phyloP scores from a whole-genome alignment of 2,113 vertebrate genomes.

The Micromys minutus region DNA sequence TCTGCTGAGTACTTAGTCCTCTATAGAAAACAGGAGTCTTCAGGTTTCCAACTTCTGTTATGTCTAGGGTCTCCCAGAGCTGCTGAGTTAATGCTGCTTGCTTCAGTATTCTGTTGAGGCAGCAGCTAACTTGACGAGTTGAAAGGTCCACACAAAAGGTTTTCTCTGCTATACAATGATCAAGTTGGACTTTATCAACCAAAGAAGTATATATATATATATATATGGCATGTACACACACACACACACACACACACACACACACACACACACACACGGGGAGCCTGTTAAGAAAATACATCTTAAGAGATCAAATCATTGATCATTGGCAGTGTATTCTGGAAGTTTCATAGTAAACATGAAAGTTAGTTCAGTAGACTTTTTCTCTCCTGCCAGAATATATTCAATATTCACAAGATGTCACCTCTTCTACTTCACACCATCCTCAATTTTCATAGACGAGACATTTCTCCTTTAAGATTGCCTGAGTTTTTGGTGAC shows the following conservation, averaged over 20 bases:
- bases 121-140: neutral
- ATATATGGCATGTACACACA: no score
- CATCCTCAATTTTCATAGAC: neutral
- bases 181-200: neutral
- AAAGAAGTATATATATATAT: constrained; percentile 18
- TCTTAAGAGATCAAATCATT: constrained; percentile 1
- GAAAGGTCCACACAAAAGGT: neutral
- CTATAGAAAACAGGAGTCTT: neutral
- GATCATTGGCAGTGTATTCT: neutral
- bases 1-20: neutral
- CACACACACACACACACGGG: neutral
- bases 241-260: no score
- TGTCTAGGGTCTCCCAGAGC: neutral
- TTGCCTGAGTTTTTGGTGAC: neutral
- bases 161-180: neutral
- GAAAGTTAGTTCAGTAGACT: neutral
- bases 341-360: constrained; percentile 19
- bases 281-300: neutral
- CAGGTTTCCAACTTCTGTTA: neutral
- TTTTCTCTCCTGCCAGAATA: constrained; percentile 1
- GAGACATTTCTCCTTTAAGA: constrained; percentile 7
- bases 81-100: neutral
- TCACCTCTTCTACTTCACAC: neutral
- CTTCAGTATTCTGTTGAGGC: neutral
- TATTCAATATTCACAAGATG: neutral